These are phyloP conservation scores for Corydoras maculifer DNA, from an alignment of 2,113 vertebrate genomes.

Conservation along the genomic window DNA sequence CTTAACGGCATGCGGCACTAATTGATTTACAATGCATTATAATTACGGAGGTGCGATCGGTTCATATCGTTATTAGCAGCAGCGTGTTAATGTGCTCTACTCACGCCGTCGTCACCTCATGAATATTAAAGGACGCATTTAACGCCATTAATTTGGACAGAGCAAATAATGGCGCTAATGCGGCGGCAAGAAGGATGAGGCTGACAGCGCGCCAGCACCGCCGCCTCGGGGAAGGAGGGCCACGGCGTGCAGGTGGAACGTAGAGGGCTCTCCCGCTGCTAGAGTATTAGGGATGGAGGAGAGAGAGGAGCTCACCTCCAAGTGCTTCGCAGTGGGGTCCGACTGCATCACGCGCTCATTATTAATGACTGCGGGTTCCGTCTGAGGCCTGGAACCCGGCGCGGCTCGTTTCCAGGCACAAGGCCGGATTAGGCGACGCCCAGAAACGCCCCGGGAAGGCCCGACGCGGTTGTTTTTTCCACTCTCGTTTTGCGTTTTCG, in stretches of 20 bases:
- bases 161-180: slow-evolving; percentile 23
- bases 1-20: too few relatives aligned
- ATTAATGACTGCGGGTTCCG: slow-evolving; percentile 37
- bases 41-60: too few relatives aligned
- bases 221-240: slow-evolving; percentile 17
- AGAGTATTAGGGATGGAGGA: slow-evolving; percentile 19
- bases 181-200: slow-evolving; percentile 23
- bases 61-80: too few relatives aligned
- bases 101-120: slow-evolving; percentile 14
- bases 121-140: slow-evolving; percentile 12
- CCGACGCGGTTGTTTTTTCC: neutral
- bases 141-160: slow-evolving; percentile 27
- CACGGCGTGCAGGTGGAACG: slow-evolving; percentile 15
- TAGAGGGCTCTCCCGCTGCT: slow-evolving; percentile 23
- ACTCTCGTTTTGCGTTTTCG: slow-evolving; percentile 7
- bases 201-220: slow-evolving; percentile 1
- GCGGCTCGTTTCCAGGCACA: slow-evolving; percentile 11
- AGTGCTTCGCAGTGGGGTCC: slow-evolving; percentile 23
- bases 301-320: slow-evolving; percentile 33
- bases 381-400: slow-evolving; percentile 24
- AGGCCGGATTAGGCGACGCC: neutral
- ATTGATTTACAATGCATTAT: too few relatives aligned
- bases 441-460: neutral
- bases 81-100: slow-evolving; percentile 16
- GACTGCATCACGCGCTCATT: slow-evolving; percentile 30